phyloP scores from a whole-genome alignment of 2,888 invertebrate species.

The Pomacea canaliculata region DNA sequence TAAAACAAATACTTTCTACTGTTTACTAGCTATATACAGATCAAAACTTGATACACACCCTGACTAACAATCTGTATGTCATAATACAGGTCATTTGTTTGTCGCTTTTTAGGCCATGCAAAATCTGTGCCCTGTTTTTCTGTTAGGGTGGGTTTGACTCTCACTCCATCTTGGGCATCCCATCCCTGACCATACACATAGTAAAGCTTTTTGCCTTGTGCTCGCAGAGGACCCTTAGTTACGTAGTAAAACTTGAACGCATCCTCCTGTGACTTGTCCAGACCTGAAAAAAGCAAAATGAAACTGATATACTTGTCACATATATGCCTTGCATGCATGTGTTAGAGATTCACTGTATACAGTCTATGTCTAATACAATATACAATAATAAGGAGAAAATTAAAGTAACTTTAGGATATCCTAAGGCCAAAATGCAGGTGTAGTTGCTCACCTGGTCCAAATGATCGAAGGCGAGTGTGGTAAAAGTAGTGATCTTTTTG shows the following conservation, averaged over 20 bases:
- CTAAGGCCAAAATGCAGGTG: no score
- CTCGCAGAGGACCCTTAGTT: conserved; percentile 56
- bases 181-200: conserved; percentile 64
- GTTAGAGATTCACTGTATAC: no score
- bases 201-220: conserved; percentile 59
- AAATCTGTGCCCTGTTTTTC: conserved; percentile 46
- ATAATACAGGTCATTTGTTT: conserved; percentile 57
- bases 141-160: conserved; percentile 43
- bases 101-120: conserved; percentile 49
- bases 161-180: conserved; percentile 44
- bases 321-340: no score
- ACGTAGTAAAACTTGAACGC: conserved; percentile 56
- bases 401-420: no score
- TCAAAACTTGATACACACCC: conserved; percentile 34
- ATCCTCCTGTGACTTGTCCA: conserved; percentile 49
- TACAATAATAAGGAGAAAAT: no score
- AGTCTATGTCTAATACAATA: no score
- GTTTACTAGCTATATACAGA: not conserved
- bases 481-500: conserved; percentile 58
- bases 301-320: no score
- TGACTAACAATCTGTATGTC: conserved; percentile 42
- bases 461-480: conserved; percentile 58
- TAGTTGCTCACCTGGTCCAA: conserved; percentile 53
- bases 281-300: conserved; percentile 40
- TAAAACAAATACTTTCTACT: not conserved